phyloP scores from a whole-genome alignment of 2,888 invertebrate species.

The Drosophila multiciliata region DNA sequence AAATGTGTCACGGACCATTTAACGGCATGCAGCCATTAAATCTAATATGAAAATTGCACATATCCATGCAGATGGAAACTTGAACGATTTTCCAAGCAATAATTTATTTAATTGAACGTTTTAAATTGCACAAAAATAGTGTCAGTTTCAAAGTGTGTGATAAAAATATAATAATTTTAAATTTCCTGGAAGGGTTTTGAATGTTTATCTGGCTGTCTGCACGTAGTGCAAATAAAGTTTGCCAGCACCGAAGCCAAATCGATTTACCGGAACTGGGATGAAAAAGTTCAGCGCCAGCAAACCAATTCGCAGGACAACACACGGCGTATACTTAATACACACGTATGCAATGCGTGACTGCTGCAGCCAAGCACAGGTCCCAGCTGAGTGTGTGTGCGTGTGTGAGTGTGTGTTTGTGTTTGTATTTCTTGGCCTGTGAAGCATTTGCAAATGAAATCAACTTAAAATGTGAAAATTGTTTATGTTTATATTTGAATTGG shows the following conservation, averaged over 20 bases:
- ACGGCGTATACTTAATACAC: slow-evolving; percentile 75
- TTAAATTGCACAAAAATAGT: slow-evolving; percentile 2
- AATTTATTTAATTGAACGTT: slow-evolving; percentile 24
- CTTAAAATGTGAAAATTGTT: slow-evolving; percentile 80
- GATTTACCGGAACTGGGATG: slow-evolving; percentile 27
- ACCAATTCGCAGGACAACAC: slow-evolving; percentile 64
- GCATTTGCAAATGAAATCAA: slow-evolving; percentile 56
- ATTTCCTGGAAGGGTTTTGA: slow-evolving; percentile 27
- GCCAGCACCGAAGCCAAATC: slow-evolving; percentile 34
- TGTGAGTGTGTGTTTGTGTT: slow-evolving; percentile 25
- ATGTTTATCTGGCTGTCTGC: slow-evolving; percentile 55
- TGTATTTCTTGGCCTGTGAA: slow-evolving; percentile 6
- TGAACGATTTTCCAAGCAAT: slow-evolving; percentile 46
- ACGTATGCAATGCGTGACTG: slow-evolving; percentile 75
- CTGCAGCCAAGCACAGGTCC: slow-evolving; percentile 30
- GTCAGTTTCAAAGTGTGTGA: slow-evolving; percentile 12
- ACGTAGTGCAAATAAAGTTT: slow-evolving; percentile 74
- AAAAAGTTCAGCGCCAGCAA: slow-evolving; percentile 22
- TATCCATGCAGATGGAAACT: slow-evolving; percentile 40
- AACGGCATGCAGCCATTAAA: slow-evolving; percentile 32
- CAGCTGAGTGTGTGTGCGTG: slow-evolving; percentile 1
- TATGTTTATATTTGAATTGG: slow-evolving; percentile 70
- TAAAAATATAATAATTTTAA: slow-evolving; percentile 13
- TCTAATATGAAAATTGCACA: slow-evolving; percentile 19
- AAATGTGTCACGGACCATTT: slow-evolving; percentile 28